Evolutionary conservation across 2,113 vertebrate genomes (phyloP).

Genomic region (Pantherophis guttatus): DNA sequence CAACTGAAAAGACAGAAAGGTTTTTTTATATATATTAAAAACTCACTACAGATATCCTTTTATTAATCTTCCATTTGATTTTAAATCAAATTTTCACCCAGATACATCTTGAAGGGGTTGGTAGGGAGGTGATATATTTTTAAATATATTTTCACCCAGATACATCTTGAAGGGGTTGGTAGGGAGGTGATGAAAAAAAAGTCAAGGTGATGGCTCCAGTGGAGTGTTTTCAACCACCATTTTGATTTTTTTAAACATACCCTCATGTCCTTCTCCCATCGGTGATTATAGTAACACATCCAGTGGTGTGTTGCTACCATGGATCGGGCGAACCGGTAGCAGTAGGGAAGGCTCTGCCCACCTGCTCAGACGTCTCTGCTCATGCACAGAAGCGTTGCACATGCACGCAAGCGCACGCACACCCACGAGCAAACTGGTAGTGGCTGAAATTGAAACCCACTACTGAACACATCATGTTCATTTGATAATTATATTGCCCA

Average conservation of each 20-base stretch:
- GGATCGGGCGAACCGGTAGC: too few relatives aligned
- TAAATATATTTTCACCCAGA: neutral
- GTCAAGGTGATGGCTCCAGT: neutral
- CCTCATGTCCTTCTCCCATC: neutral
- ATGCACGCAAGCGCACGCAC: too few relatives aligned
- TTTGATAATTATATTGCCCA: neutral
- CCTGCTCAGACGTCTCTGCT: too few relatives aligned
- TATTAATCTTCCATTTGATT: neutral
- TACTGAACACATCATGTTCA: neutral
- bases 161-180: neutral
- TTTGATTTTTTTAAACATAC: neutral
- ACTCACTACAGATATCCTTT: neutral
- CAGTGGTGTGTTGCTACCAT: too few relatives aligned
- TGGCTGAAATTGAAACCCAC: too few relatives aligned
- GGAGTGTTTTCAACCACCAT: neutral
- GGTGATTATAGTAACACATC: neutral
- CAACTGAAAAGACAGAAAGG: constrained; percentile 58
- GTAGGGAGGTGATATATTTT: neutral
- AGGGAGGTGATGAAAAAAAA: neutral
- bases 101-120: neutral
- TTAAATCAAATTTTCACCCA: neutral
- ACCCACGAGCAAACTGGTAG: too few relatives aligned
- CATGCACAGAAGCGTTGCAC: too few relatives aligned
- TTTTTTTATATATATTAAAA: constrained; percentile 2
- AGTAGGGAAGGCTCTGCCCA: too few relatives aligned